Base-by-base conservation (phyloP, 1,140 invertebrate species). In the Camponotus floridanus region DNA sequence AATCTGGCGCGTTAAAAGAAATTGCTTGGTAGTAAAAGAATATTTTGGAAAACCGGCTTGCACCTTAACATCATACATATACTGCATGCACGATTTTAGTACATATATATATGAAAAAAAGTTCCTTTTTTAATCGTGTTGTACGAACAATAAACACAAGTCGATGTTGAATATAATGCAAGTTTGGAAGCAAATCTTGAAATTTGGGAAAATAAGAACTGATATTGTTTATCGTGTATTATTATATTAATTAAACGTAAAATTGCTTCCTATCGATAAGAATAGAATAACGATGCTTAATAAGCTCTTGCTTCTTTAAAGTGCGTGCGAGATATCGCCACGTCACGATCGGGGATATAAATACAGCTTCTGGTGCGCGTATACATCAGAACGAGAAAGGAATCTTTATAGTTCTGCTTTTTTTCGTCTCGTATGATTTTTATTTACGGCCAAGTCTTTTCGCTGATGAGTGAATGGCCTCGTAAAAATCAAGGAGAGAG, bases 401-500 rank as follows among this genome's bases (percentile, higher is more conserved):
- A 86, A 86, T 86, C 62, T 89, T 89, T 86, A 88, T 88, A 79
- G 83, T 85, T 61, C 61, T 59, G 81, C 79, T 81, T 88, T 81
- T 26, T 88, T 89, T 86, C 55, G 76, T 65, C 70, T 68, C 48
- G n/a, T 73, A 85, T 59, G 76, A 85, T 76, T 88, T 89, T 89
- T 89, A 88, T 88, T 89, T 88, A 81, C 76, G 67, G 67, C 62
- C 2, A 51, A 45, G 51, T 61, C 76, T 45, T 51, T 51, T 85
- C 48, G 59, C 36, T 76, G 87, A 89, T 86, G 87, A 71, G 48
- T 67, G 85, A 85, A 89, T 79, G 85, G 64, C 48, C 42, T 48
- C 76, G 64, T 88, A 79, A 87, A 85, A 87, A 86, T 42, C 65
- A 18, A 55, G 39, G 0, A 21, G 39, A 11, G 26, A 13, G 21